phyloP scores from a whole-genome alignment of 2,888 invertebrate genomes.

The Siphlonurus alternatus region DNA sequence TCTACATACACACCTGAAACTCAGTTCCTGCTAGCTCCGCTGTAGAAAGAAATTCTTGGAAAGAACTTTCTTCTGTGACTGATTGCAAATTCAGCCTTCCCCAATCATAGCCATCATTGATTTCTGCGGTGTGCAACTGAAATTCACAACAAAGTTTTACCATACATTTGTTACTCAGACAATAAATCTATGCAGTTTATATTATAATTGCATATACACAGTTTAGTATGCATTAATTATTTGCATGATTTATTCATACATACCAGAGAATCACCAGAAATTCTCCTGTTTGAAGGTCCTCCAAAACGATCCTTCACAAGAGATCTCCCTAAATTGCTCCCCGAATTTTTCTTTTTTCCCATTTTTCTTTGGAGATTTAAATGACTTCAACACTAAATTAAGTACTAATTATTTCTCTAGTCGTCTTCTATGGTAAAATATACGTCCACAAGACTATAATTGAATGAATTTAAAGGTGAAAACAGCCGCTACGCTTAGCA shows the following conservation, averaged over 20 bases:
- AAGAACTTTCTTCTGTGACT: constrained; percentile 87
- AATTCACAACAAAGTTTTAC: too few species aligned
- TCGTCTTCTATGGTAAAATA: too few species aligned
- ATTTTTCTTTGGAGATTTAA: constrained; percentile 26
- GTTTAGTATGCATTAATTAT: too few species aligned
- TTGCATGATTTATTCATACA: constrained; percentile 14
- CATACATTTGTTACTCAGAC: too few species aligned
- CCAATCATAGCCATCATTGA: constrained; percentile 86
- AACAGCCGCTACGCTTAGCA: too few species aligned
- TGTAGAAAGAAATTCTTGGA: constrained; percentile 90
- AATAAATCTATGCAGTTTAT: too few species aligned
- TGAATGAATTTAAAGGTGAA: too few species aligned
- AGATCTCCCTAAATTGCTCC: constrained; percentile 40
- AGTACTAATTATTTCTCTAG: too few species aligned
- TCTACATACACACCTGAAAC: constrained; percentile 44
- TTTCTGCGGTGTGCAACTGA: constrained; percentile 67
- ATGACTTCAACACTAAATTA: not conserved
- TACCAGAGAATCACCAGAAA: constrained; percentile 58
- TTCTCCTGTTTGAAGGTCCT: constrained; percentile 39
- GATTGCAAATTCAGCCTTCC: constrained; percentile 77
- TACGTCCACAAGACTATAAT: too few species aligned
- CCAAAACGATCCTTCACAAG: constrained; percentile 62
- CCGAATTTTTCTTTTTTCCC: constrained; percentile 52
- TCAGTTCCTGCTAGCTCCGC: constrained; percentile 90
- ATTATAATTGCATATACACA: too few species aligned